Conservation (phyloP, 2,797 vertebrate species). For the Gallinago stenura region DNA sequence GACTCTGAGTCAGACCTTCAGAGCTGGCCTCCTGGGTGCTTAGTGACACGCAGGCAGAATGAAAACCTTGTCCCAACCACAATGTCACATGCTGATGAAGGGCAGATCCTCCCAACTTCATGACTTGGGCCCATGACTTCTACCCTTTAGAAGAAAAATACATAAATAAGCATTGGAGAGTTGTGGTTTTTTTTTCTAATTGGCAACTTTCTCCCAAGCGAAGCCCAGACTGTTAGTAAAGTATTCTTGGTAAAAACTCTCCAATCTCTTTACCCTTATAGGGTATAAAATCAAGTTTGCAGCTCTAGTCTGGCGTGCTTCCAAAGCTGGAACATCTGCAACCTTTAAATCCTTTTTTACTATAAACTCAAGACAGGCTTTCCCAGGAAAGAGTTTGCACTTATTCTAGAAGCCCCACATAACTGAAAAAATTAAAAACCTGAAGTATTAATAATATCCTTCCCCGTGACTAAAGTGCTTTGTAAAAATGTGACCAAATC, state of each 20-base stretch:
- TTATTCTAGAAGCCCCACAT: not conserved
- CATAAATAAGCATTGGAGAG: not conserved
- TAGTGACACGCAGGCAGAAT: not conserved
- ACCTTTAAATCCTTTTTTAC: not conserved
- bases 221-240: not conserved
- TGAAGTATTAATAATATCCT: not conserved
- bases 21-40: not conserved
- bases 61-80: not conserved
- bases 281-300: not conserved
- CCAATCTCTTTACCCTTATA: not conserved
- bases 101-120: not conserved
- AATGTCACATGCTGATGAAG: not conserved
- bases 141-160: not conserved
- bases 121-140: not conserved
- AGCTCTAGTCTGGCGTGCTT: not conserved
- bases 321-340: conserved; percentile 39
- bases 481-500: not conserved
- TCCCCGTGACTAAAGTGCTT: not conserved
- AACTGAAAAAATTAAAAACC: not conserved
- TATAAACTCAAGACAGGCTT: not conserved
- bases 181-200: not conserved
- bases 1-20: not conserved
- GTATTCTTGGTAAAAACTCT: not conserved
- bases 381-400: not conserved
- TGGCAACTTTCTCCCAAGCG: not conserved